These are phyloP conservation scores for Megalonaias nervosa DNA, from an alignment of 1,140 invertebrate species.

Conservation along the genomic window DNA sequence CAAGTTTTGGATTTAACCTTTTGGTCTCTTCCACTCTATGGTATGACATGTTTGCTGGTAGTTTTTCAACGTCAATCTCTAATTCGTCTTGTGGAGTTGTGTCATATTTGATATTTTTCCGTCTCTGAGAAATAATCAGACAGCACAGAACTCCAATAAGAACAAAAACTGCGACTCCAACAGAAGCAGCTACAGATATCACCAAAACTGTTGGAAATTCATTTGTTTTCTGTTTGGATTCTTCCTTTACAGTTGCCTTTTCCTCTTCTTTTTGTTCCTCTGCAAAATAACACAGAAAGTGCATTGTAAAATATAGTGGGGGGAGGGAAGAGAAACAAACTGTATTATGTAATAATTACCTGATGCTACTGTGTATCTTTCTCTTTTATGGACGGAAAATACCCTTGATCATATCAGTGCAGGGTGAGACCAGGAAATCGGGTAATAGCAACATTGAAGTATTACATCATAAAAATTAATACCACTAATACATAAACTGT, in stretches of 20 bases:
- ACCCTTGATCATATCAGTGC: neutral
- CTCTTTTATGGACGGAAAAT: no score
- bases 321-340: no score
- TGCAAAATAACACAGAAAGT: neutral
- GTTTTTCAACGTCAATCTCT: constrained; percentile 90
- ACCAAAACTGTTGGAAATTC: constrained; percentile 49
- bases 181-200: constrained; percentile 76
- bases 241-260: constrained; percentile 23
- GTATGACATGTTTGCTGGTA: constrained; percentile 90
- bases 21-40: constrained; percentile 75
- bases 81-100: constrained; percentile 74
- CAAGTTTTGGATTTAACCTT: constrained; percentile 87
- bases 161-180: constrained; percentile 79
- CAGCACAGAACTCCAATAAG: constrained; percentile 82
- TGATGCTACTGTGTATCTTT: no score
- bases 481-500: no score
- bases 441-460: no score
- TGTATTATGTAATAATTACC: no score
- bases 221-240: neutral
- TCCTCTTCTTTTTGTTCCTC: constrained; percentile 2
- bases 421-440: neutral
- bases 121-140: constrained; percentile 74
- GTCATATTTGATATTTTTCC: constrained; percentile 78
- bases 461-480: constrained; percentile 1
- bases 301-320: neutral